Evolutionary conservation across 2,888 invertebrate genomes (phyloP), one percentile per base, ranked within the genome.

Genomic region (Chrysomela aeneicollis): DNA sequence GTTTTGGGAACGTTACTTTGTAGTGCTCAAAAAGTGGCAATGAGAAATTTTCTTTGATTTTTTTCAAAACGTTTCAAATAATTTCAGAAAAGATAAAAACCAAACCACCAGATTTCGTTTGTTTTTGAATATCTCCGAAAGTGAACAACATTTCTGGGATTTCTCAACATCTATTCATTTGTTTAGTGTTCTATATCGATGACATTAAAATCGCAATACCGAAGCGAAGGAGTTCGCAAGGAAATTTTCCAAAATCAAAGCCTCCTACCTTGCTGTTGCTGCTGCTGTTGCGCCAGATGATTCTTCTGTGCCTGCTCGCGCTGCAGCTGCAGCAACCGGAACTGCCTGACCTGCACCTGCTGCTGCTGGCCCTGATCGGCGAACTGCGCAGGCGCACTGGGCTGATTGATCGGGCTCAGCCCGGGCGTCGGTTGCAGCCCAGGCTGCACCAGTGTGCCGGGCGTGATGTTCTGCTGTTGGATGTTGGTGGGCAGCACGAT

Each of bases 251-350:
- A 5, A 26, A 37, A 30, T 26, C 2, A 21, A 37, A 4, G 17
- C 8, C 9, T 17, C 57, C 46, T 19, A 67, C 68, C 67, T 67
- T 69, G 74, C n/a, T n/a, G 26, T 26, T 26, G 26, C 26, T 26
- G 26, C 6, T 26, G 26, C 54, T 77, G 75, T 51, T 74, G 76
- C 10, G 71, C 70, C 18, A 74, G 35, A 55, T 71, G 74, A 46
- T 68, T 73, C 64, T 77, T 78, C 64, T 77, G 77, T 8, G 74
- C 77, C 67, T 77, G 78, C 57, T 76, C 77, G 46, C 77, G 61
- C 67, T 76, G 76, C 62, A 77, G 59, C 72, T 88, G 89, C 66
- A 88, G 88, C 71, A 89, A 84, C 77, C 88, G 86, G 77, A 86
- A 87, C 76, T 90, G 90, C 76, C 88, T 76, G 76, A 87, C 83